Evolutionary conservation across 2,888 invertebrate species (phyloP), one percentile per base, ranked within the genome.

Genomic region (Drosophila silvestris): DNA sequence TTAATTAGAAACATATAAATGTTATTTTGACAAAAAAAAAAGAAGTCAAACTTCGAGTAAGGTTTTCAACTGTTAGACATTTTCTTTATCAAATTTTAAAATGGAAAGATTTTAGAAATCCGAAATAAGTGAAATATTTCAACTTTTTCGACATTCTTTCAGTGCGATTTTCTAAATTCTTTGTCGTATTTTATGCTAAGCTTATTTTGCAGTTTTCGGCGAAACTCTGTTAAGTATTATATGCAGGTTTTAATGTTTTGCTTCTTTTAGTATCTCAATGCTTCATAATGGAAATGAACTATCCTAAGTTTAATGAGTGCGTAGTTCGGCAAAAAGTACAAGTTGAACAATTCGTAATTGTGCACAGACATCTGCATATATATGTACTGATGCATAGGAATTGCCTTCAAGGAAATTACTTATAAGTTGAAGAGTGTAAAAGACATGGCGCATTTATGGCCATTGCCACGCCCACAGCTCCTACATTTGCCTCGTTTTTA

Each of bases 361-460:
- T 68, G 60, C 41, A 41, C 66, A 64, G 69, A 66, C 59, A 70
- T 77, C 74, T 64, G 82, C 78, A 65, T 74, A 72, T 57, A 59
- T 52, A 65, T 61, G 50, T 57, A 54, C 56, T 61, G 63, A 41
- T 56, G 85, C 88, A 87, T 89, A 73, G 68, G 69, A 84, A 84
- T 84, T 70, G 82, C 69, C 68, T 70, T 86, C 76, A 63, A 74
- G 75, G 53, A 78, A 84, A 84, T 81, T 71, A 70, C 71, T 79
- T 79, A 80, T 82, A 80, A 72, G 77, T 82, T 69, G 50, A 39
- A 59, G 63, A 32, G 53, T 41, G 59, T 54, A 54, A 60, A 65
- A 35, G 68, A 66, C 37, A 73, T 69, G 70, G 59, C 75, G 67
- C 77, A 75, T 80, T 85, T 78, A 76, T 76, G 64, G 70, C 74